Evolutionary conservation across 2,113 vertebrate species (phyloP).

Genomic region (Phylloscopus whistleri): DNA sequence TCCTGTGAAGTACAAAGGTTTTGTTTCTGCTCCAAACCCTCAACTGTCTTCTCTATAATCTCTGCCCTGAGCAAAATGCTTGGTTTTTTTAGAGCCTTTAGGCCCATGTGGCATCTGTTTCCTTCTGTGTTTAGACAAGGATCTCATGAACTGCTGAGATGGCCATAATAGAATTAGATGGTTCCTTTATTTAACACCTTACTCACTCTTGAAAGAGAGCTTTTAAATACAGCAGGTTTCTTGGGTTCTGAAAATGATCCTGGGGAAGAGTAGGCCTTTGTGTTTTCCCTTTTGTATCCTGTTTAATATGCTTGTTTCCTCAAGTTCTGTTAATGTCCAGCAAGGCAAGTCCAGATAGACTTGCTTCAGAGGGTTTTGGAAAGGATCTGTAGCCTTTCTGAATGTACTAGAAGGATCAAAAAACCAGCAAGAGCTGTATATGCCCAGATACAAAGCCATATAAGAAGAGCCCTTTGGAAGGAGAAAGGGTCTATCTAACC

Average conservation of each 20-base stretch:
- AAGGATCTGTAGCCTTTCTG: not conserved
- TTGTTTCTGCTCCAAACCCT: constrained; percentile 2
- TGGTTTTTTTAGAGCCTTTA: constrained; percentile 12
- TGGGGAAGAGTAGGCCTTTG: not conserved
- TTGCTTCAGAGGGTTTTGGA: not conserved
- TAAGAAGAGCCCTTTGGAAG: not conserved
- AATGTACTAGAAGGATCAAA: not conserved
- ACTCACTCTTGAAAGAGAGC: not conserved
- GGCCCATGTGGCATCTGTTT: not conserved
- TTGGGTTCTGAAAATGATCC: not conserved
- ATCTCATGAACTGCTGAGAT: constrained; percentile 36
- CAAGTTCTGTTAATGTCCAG: not conserved
- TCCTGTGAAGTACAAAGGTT: not conserved
- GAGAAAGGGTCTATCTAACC: not conserved
- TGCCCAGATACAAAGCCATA: not conserved
- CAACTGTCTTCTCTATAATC: not conserved
- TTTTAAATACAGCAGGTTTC: not conserved
- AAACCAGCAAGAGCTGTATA: not conserved
- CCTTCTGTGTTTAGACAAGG: constrained; percentile 27
- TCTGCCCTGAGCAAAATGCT: not conserved
- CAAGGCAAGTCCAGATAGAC: not conserved
- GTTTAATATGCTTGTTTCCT: not conserved
- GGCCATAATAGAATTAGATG: not conserved
- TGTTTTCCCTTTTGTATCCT: not conserved
- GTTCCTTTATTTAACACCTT: constrained; percentile 24